Evolutionary conservation across 2,113 vertebrate genomes (phyloP).

Genomic region (Ardeotis arabs): DNA sequence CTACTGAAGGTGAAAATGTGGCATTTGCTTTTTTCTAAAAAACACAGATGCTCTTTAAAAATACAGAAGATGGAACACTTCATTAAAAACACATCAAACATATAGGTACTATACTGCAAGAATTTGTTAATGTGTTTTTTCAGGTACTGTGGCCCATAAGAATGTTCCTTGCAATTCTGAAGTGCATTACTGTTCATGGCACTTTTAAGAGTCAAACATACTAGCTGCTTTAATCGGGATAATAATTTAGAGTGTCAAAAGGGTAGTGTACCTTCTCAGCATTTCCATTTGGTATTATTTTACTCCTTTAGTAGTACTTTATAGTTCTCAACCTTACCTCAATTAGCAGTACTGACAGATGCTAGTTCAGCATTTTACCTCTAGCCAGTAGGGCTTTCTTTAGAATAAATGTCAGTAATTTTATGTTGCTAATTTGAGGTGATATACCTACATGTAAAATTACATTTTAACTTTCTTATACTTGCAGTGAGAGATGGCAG

Average conservation of each 20-base stretch:
- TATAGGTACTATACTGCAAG: neutral
- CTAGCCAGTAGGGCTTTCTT: slow-evolving; percentile 58
- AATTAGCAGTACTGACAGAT: slow-evolving; percentile 72
- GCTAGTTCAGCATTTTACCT: slow-evolving; percentile 72
- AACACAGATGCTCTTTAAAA: neutral
- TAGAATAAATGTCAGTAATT: slow-evolving; percentile 74
- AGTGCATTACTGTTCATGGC: neutral
- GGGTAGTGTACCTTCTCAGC: slow-evolving; percentile 58
- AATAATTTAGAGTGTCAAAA: slow-evolving; percentile 66
- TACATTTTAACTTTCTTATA: slow-evolving; percentile 63
- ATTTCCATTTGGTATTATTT: slow-evolving; percentile 70
- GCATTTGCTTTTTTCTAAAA: neutral
- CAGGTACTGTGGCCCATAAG: neutral
- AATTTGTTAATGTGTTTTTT: slow-evolving; percentile 18
- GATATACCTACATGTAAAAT: slow-evolving; percentile 71
- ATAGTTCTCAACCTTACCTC: slow-evolving; percentile 66
- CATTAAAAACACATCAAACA: slow-evolving; percentile 22
- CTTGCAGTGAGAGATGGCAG: slow-evolving; percentile 49
- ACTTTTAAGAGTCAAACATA: slow-evolving; percentile 63
- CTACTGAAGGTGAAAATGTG: neutral
- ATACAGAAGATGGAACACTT: neutral
- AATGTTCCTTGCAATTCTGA: slow-evolving; percentile 17
- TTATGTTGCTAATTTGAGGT: slow-evolving; percentile 75
- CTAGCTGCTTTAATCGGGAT: slow-evolving; percentile 33
- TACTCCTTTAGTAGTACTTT: slow-evolving; percentile 69